Base-by-base conservation (phyloP, 2,113 vertebrate species). In the Tapirus terrestris region DNA sequence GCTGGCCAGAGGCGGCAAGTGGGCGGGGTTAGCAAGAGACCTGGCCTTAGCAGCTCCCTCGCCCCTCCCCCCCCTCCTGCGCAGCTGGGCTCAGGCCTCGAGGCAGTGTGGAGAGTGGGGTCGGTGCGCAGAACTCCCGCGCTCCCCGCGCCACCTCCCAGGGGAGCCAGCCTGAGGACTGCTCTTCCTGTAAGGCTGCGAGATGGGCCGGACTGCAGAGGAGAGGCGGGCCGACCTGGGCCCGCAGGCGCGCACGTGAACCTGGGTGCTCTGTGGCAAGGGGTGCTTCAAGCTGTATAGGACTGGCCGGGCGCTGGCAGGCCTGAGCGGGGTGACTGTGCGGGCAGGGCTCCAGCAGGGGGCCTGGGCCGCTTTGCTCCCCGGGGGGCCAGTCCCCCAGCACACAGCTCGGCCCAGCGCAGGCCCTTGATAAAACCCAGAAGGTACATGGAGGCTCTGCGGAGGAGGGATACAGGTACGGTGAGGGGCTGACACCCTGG, bases 391-490 rank as follows among this genome's bases (percentile, higher is more conserved):
- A 36, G 8, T 10, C 43, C 33, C n/a, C n/a, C 73, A 4, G 36
- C 29, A 68, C 29, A 5, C 0, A 1, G 29, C 29, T 33, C 2
- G 6, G 43, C 29, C n/a, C 43, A 63, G 43, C 33, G 0, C 27
- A 11, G 29, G 13, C 21, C 2, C 43, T 12, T 8, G 2, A 25
- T 13, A 1, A 87, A 17, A 2, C 29, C 48, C 10, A 39, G 53
- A 5, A 45, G 39, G 14, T 43, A 29, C 27, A 3, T 12, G 87
- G 53, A 56, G 29, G 6, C 27, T 16, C 5, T 2, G 9, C 14
- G 1, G 13, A 75, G 33, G 18, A 53, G 6, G 27, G 58, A 33
- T 25, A 3, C 2, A 8, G 36, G 63, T 6, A 11, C 11, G 12
- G 31, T 43, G 51, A 60, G 13, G 5, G 18, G 18, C 33, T 45